Conservation (phyloP, 2,888 invertebrate species). For the Tryphoninae sp. region DNA sequence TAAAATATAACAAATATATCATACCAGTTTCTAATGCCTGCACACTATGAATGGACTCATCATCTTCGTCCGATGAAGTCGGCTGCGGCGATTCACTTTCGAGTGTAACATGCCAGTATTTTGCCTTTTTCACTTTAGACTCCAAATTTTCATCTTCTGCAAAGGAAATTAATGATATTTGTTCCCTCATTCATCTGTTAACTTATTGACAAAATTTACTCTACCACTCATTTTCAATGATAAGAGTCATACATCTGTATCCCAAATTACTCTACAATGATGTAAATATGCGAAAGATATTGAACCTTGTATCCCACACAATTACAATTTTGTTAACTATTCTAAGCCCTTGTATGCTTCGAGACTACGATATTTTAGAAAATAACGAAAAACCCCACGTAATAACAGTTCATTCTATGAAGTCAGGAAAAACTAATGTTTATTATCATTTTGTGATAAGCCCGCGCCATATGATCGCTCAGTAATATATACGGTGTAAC, state of each 20-base stretch:
- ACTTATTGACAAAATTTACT: not conserved
- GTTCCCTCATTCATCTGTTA: not conserved
- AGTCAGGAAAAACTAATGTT: not conserved
- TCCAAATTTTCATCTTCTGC: slow-evolving; percentile 68
- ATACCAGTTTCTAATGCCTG: slow-evolving; percentile 86
- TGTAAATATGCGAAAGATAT: too few species aligned
- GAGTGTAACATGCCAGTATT: slow-evolving; percentile 76
- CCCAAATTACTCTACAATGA: too few species aligned
- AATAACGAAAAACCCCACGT: too few species aligned
- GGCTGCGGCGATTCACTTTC: slow-evolving; percentile 81
- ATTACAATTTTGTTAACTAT: too few species aligned
- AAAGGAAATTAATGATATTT: slow-evolving; percentile 38
- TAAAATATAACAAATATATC: slow-evolving; percentile 7
- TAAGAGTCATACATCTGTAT: too few species aligned
- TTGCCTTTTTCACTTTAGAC: slow-evolving; percentile 67
- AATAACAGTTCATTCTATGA: too few species aligned
- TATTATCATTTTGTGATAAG: not conserved
- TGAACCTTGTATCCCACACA: too few species aligned
- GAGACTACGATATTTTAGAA: too few species aligned
- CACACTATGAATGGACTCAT: slow-evolving; percentile 85
- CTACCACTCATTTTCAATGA: too few species aligned
- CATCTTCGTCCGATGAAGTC: slow-evolving; percentile 78
- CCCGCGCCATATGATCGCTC: not conserved
- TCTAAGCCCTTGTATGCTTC: too few species aligned
- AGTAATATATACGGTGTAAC: slow-evolving; percentile 2